These are phyloP conservation scores for Schizopygopsis pylzovi DNA, from an alignment of 2,797 vertebrate genomes.

Conservation along the genomic window DNA sequence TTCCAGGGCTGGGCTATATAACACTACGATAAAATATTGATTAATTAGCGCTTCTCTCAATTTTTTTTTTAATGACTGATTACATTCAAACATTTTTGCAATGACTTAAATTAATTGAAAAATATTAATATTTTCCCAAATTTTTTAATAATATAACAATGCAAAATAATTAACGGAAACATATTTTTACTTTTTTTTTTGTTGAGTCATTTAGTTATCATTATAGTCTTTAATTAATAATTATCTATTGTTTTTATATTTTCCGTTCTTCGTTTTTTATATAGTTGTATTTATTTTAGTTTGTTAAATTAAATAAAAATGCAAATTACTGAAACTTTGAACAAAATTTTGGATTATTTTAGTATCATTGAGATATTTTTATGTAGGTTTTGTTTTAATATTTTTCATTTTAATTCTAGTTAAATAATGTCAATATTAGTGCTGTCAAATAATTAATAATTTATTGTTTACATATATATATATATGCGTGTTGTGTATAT, in stretches of 20 bases:
- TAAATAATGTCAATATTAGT: too few species aligned
- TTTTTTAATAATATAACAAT: neutral
- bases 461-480: too few species aligned
- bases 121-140: neutral
- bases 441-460: too few species aligned
- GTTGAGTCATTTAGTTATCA: neutral
- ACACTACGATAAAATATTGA: neutral
- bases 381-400: neutral
- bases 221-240: neutral
- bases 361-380: too few species aligned
- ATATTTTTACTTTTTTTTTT: neutral
- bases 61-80: too few species aligned
- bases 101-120: neutral
- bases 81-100: neutral
- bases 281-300: too few species aligned
- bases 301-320: too few species aligned
- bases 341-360: neutral
- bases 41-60: neutral
- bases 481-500: too few species aligned
- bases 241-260: neutral
- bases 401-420: too few species aligned
- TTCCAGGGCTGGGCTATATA: slow-evolving; percentile 29
- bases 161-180: neutral
- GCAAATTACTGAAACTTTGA: too few species aligned
- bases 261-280: neutral